These are phyloP conservation scores for Strongylocentrotus purpuratus DNA, from an alignment of 35 echinoderm and acorn worm species.

Conservation along the genomic window DNA sequence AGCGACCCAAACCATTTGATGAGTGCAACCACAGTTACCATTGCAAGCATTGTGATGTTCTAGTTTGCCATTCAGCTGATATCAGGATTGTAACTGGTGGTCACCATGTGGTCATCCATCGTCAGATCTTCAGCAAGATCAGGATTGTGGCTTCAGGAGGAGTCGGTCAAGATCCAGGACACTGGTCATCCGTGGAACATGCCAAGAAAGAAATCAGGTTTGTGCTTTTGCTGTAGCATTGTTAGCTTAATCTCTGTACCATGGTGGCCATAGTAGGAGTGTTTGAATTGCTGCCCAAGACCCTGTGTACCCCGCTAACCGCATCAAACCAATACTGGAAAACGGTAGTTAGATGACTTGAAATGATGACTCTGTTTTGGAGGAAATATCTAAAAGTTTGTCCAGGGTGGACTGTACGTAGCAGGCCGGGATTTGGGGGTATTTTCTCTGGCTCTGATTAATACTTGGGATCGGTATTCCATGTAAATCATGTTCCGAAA, in stretches of 20 bases:
- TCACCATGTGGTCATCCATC: slow-evolving; percentile 23
- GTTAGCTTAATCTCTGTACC: too few relatives aligned
- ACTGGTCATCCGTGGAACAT: background rate
- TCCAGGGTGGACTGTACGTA: too few relatives aligned
- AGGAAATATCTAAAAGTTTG: too few relatives aligned
- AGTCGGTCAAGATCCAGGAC: background rate
- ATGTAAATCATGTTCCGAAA: too few relatives aligned
- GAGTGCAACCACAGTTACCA: background rate
- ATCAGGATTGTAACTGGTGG: slow-evolving; percentile 13
- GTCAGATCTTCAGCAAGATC: background rate
- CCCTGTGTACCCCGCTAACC: too few relatives aligned
- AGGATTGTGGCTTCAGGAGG: background rate
- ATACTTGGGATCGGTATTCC: background rate
- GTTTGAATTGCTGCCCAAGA: too few relatives aligned
- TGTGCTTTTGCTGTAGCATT: background rate
- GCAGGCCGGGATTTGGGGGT: too few relatives aligned
- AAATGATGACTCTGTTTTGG: too few relatives aligned
- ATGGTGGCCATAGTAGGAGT: too few relatives aligned
- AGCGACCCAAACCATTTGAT: background rate
- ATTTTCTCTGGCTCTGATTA: background rate
- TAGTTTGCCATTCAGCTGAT: background rate
- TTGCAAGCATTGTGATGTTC: background rate
- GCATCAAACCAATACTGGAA: too few relatives aligned
- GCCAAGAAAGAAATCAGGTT: background rate
- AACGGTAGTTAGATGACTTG: too few relatives aligned